Base-by-base conservation (phyloP, 2,113 vertebrate genomes). In the Mormoops blainvillei region DNA sequence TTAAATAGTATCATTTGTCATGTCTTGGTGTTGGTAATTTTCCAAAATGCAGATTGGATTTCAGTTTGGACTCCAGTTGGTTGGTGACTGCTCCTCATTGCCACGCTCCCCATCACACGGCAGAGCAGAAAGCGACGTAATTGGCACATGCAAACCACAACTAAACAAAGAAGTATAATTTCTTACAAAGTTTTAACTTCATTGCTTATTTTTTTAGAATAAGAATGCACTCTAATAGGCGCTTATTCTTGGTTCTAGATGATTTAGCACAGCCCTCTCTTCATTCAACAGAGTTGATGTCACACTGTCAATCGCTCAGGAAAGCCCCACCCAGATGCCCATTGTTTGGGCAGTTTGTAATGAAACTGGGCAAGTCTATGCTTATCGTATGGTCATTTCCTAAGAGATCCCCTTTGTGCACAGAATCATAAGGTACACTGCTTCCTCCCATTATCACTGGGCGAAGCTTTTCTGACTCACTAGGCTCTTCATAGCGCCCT, bases 401-500 rank as follows among this genome's bases (percentile, higher is more conserved):
- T 43, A 50, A 19, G 15, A 31, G 3, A 76, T 0, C 13, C 15
- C 31, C 20, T 61, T 6, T 70, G 33, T 81, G 4, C 31, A 68
- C 92, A 91, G 73, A 93, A 73, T 63, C 12, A 88, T 24, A 33
- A 48, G 50, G n/a, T 73, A 50, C 5, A n/a, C 5, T 13, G 18
- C 28, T 73, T 80, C n/a, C 41, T 95, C 67, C 54, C 24, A 38
- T 26, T 31, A 8, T 95, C 77, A 84, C 36, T 14, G 28, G 36
- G 26, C 2, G 14, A 91, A 91, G 87, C 18, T 28, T 65, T 84
- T 97, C 54, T 73, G 87, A 78, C 13, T 36, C 10, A 73, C 6
- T 0, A 97, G 48, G 5, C 70, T 96, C 94, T 77, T 97, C 71
- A 97, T 13, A 3, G 94, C 78, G 0, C 26, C 87, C 63, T 95